Base-by-base conservation (phyloP, 2,888 invertebrate species). In the Protonemura montana region DNA sequence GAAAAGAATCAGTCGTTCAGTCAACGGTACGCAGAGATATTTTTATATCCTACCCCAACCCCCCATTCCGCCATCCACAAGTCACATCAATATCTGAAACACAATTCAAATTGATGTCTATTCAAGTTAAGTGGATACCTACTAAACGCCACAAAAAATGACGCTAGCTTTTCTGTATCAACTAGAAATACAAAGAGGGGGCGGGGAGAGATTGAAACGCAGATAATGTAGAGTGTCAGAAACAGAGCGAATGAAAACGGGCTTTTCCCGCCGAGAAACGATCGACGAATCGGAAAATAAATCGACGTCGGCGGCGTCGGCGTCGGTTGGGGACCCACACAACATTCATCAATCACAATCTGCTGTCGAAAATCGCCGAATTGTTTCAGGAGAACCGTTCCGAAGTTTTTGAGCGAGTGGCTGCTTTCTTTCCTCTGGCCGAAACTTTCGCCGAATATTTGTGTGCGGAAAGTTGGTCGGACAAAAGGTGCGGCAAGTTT, bases 41-140 rank as follows among this genome's bases (percentile, higher is more conserved):
- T n/a, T n/a, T 0, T 41, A 6, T n/a, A n/a, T n/a, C n/a, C n/a
- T n/a, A n/a, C n/a, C n/a, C n/a, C n/a, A n/a, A n/a, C n/a, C 29
- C 25, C 41, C 59, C 82, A 59, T 29, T 0, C 42, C 28, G 35
- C 85, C n/a, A n/a, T 35, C 3, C 5, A 35, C 35, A 35, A 35
- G 10, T 86, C 28, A 84, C 28, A 84, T 35, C 35, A n/a, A 41
- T 84, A 41, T 41, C 35, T 29, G 21, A 21, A 26, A 29, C 29
- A 41, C 41, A 84, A 29, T 82, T 82, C 29, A 82, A 30, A 82
- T 82, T 82, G 30, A 82, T 82, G 35, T 35, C 35, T 35, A 35
- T 35, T 35, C 35, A 3, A 35, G 35, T 35, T 6, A 3, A 10
- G 10, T 35, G 35, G n/a, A n/a, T n/a, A n/a, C n/a, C n/a, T n/a